Conservation (phyloP, 2,797 vertebrate species). For the Phoeniculus purpureus region DNA sequence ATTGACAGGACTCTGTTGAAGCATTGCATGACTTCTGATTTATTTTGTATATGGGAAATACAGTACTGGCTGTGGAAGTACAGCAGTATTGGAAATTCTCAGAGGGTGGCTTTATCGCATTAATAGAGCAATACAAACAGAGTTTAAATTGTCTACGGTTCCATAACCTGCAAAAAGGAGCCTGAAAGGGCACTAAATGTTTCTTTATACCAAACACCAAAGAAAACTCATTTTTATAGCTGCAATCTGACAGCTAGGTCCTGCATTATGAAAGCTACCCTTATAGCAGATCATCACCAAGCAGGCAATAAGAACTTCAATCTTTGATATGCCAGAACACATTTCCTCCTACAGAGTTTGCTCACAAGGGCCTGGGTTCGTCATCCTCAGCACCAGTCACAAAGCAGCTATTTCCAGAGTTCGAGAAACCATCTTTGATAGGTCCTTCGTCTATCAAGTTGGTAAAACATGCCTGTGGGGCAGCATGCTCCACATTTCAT, state of each 20-base stretch:
- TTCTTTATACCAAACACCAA: not conserved
- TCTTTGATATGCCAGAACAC: not conserved
- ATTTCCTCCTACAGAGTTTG: not conserved
- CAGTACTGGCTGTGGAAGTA: not conserved
- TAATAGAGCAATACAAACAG: conserved; percentile 18
- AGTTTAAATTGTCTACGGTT: conserved; percentile 8
- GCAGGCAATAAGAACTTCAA: not conserved
- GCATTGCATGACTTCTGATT: conserved; percentile 45
- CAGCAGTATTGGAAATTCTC: conserved; percentile 42
- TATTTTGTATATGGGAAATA: conserved; percentile 36
- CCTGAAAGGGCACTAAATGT: not conserved
- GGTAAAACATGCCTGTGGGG: not conserved
- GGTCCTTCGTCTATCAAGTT: not conserved
- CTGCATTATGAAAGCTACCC: not conserved
- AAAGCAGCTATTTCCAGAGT: not conserved
- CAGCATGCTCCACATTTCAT: not conserved
- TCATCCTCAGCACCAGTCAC: not conserved
- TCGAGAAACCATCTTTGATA: not conserved
- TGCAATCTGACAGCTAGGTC: not conserved
- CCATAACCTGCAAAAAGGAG: not conserved
- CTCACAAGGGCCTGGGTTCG: not conserved
- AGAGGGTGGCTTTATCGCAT: conserved; percentile 39
- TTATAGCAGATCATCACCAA: not conserved
- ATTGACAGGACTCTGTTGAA: conserved; percentile 41
- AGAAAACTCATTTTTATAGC: conserved; percentile 29